phyloP scores from a whole-genome alignment of 2,113 vertebrate species.

The Perognathus longimembris region DNA sequence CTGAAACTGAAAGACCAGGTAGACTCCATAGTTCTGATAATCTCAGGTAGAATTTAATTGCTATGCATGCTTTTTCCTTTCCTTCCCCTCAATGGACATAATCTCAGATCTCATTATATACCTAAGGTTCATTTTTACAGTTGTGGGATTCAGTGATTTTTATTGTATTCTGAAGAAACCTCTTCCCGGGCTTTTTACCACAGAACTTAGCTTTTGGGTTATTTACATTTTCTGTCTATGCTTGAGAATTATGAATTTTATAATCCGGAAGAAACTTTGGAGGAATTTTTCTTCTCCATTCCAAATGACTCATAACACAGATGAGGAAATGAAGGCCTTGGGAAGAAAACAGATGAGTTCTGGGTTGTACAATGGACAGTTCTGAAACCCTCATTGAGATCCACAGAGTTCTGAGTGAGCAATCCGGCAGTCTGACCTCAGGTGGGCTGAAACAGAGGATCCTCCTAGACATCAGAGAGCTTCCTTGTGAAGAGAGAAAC shows the following conservation, averaged over 20 bases:
- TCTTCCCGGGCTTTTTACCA: neutral
- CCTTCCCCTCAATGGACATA: neutral
- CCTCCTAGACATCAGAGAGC: neutral
- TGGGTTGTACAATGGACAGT: neutral
- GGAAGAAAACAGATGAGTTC: neutral
- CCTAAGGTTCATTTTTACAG: neutral
- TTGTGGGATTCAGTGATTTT: neutral
- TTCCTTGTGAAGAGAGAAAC: neutral
- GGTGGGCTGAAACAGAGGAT: neutral
- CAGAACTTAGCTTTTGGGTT: neutral
- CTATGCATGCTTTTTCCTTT: neutral
- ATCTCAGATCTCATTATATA: neutral
- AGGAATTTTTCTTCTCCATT: neutral
- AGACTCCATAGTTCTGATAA: neutral
- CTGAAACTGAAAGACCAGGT: neutral
- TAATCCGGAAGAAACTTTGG: neutral
- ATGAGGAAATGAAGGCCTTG: neutral
- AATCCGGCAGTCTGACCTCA: neutral
- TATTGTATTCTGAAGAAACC: neutral
- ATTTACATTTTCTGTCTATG: neutral
- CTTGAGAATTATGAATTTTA: neutral
- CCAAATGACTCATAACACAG: neutral
- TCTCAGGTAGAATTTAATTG: neutral
- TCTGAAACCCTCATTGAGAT: neutral
- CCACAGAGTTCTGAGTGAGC: neutral